Evolutionary conservation across 2,797 vertebrate genomes (phyloP).

Genomic region (Mormyrops attenuatus): DNA sequence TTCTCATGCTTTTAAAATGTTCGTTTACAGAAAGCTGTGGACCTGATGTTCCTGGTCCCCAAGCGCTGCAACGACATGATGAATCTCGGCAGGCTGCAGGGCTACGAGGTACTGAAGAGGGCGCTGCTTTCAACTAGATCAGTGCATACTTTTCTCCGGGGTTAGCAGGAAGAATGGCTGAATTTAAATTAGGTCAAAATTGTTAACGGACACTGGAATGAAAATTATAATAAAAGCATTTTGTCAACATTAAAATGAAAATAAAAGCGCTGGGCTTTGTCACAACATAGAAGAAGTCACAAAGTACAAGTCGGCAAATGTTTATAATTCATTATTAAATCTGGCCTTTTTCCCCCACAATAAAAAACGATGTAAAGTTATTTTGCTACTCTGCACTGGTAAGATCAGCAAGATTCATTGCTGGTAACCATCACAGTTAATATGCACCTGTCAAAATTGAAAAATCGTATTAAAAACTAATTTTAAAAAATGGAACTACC

Average conservation of each 20-base stretch:
- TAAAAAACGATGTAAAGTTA: no score
- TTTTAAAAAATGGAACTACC: background rate
- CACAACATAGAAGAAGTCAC: background rate
- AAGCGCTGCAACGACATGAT: constrained; percentile 99
- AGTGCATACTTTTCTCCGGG: background rate
- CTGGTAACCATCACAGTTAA: background rate
- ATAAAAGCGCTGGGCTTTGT: background rate
- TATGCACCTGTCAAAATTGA: background rate
- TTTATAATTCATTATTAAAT: background rate
- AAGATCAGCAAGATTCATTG: background rate
- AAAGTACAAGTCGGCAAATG: background rate
- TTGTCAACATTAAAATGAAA: background rate
- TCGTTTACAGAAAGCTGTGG: constrained; percentile 80
- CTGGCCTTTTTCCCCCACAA: background rate
- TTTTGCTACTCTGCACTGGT: background rate
- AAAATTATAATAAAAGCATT: background rate
- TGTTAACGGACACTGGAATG: background rate
- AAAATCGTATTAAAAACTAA: background rate
- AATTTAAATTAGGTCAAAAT: background rate
- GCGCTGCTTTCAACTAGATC: background rate
- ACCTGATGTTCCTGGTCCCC: constrained; percentile 94
- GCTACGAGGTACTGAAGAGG: constrained; percentile 77
- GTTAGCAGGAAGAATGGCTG: background rate
- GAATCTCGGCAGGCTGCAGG: constrained; percentile 93
- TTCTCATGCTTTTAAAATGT: background rate